phyloP scores from a whole-genome alignment of 2,888 invertebrate species.

The Pollenia griseotomentosa region DNA sequence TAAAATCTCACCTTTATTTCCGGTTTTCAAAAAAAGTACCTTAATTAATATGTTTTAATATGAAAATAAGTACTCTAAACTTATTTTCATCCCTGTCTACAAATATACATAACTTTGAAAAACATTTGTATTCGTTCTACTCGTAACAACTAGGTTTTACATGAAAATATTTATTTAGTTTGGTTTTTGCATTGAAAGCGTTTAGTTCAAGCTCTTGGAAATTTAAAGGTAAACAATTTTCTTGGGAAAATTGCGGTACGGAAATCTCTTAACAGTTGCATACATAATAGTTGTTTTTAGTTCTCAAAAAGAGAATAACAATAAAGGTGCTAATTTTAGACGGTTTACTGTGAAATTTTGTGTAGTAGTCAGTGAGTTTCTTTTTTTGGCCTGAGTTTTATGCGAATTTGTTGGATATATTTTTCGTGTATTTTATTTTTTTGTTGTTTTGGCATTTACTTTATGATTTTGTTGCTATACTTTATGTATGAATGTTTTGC shows the following conservation, averaged over 20 bases:
- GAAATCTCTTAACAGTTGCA: slow-evolving; percentile 8
- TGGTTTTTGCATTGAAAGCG: slow-evolving; percentile 57
- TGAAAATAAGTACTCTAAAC: neutral
- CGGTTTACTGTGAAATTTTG: slow-evolving; percentile 39
- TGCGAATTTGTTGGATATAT: slow-evolving; percentile 22
- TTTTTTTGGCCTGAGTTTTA: neutral
- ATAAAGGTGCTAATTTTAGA: slow-evolving; percentile 31
- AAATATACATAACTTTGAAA: slow-evolving; percentile 6
- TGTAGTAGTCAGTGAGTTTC: neutral
- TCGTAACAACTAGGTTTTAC: slow-evolving; percentile 28
- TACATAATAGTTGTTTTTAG: slow-evolving; percentile 23
- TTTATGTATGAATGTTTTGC: neutral
- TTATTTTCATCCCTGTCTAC: slow-evolving; percentile 30
- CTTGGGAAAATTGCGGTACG: neutral
- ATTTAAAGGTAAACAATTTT: neutral
- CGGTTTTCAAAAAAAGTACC: neutral
- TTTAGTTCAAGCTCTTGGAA: slow-evolving; percentile 31
- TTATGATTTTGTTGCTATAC: slow-evolving; percentile 36
- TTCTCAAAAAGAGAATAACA: slow-evolving; percentile 5
- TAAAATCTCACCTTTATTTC: too few species aligned
- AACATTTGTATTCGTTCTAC: slow-evolving; percentile 10
- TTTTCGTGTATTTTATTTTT: slow-evolving; percentile 10
- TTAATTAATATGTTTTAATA: neutral
- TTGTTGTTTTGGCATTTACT: slow-evolving; percentile 12
- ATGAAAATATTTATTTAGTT: slow-evolving; percentile 55